Conservation (phyloP, 2,113 vertebrate species). For the Passer domesticus region DNA sequence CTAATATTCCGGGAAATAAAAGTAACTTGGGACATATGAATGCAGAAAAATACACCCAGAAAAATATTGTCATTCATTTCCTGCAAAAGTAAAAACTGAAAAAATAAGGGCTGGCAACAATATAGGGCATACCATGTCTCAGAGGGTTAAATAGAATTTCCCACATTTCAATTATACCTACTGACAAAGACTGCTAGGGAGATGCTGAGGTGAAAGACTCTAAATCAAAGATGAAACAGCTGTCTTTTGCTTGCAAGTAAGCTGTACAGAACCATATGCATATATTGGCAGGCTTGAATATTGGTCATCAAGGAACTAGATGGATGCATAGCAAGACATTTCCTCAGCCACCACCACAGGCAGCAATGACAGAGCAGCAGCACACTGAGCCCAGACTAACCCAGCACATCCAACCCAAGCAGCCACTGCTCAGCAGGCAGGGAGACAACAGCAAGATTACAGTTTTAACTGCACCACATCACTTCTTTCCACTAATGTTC, state of each 20-base stretch:
- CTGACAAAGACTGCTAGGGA: background rate
- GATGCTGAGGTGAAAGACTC: background rate
- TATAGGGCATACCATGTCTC: background rate
- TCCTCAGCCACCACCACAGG: background rate
- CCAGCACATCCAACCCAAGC: background rate
- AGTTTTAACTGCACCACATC: background rate
- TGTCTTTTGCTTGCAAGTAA: background rate
- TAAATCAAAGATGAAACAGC: background rate
- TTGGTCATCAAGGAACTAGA: background rate
- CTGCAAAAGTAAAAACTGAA: background rate
- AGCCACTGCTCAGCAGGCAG: background rate
- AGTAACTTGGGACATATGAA: background rate
- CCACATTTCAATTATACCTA: background rate
- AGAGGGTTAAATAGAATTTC: background rate
- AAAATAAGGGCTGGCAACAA: background rate
- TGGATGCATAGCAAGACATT: background rate
- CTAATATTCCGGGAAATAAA: background rate
- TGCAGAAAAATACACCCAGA: background rate
- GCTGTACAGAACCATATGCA: background rate
- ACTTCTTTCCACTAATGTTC: background rate
- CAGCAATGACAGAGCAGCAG: background rate
- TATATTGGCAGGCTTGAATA: background rate
- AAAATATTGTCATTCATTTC: background rate
- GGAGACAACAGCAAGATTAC: background rate
- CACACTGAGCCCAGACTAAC: fast-evolving